Evolutionary conservation across 2,888 invertebrate species (phyloP), one percentile per base, ranked within the genome.

Genomic region (Neocrepidodera transversa): DNA sequence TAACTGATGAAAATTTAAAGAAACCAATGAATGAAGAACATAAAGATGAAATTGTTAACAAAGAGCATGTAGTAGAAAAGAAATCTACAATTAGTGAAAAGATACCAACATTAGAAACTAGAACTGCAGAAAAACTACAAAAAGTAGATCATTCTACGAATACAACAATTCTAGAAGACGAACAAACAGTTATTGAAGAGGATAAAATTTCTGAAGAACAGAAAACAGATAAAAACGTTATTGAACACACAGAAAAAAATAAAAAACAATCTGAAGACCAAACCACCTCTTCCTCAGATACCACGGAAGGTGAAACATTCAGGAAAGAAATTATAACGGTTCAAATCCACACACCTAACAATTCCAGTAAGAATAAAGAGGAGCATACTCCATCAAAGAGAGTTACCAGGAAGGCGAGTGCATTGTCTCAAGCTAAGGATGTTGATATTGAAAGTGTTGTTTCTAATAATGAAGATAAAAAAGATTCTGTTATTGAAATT

Each of bases 271-370:
- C 14, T 2, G 30, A 48, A 2, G 38, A 58, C 17, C 40, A 14
- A 26, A 17, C 26, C 2, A 45, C 48, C 3, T 56, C 60, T 11
- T 61, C 61, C 18, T 58, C 62, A 7, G 58, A 60, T 35, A 60
- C 55, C 2, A 57, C 56, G 6, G 57, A 61, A 17, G 62, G 60
- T 2, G 65, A 65, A n/a, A 32, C 48, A 0, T 28, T 13, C 11
- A 50, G 23, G 11, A 52, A 57, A 32, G 58, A 63, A 38, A 50
- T 64, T 38, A 47, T 54, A 18, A 58, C 57, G 11, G 65, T 50
- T 8, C 45, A 58, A 36, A 54, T 63, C 3, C 63, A 63, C 32
- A 52, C 57, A 1, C 7, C 14, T 11, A 13, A 32, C 36, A 23
- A n/a, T n/a, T 10, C 18, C 7, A 32, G 20, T 20, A 13, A 16